Evolutionary conservation across 1,140 invertebrate species (phyloP).

Genomic region (Drosophila setifemur): DNA sequence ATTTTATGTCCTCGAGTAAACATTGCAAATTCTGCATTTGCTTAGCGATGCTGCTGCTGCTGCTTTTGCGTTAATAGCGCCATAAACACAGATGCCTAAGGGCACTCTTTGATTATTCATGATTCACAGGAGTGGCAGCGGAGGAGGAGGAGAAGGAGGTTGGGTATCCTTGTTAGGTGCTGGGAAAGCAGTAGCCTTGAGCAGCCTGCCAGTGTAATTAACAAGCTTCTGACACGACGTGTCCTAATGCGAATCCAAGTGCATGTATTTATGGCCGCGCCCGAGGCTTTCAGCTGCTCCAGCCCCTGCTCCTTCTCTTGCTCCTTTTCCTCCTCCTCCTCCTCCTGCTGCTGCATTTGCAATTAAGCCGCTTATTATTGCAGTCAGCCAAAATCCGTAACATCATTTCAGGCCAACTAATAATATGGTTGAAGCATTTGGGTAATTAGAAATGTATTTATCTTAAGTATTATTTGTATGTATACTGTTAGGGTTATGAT

Average conservation of each 20-base stretch:
- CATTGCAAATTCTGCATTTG: slow-evolving; percentile 42
- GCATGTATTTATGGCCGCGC: slow-evolving; percentile 40
- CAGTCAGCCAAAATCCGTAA: slow-evolving; percentile 5
- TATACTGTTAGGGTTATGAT: no score
- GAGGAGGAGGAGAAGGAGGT: not conserved
- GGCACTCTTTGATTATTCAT: slow-evolving; percentile 21
- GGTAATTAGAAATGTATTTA: no score
- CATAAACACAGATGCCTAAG: slow-evolving; percentile 24
- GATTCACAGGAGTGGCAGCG: not conserved
- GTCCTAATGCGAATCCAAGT: slow-evolving; percentile 49
- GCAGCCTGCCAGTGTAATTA: slow-evolving; percentile 50
- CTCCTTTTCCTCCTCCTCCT: not conserved
- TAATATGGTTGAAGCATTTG: no score
- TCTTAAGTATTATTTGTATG: no score
- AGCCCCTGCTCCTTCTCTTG: not conserved
- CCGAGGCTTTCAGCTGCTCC: not conserved
- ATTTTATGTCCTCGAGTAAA: slow-evolving; percentile 30
- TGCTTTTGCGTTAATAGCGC: slow-evolving; percentile 35
- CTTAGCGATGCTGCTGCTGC: slow-evolving; percentile 6
- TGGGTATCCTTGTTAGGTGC: no score
- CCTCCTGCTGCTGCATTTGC: slow-evolving; percentile 47
- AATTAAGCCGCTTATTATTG: slow-evolving; percentile 68
- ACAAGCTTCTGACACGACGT: slow-evolving; percentile 30
- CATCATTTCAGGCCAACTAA: not conserved
- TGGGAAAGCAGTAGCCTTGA: slow-evolving; percentile 19